phyloP scores from a whole-genome alignment of 1,140 invertebrate genomes.

The Pristionchus pacificus region DNA sequence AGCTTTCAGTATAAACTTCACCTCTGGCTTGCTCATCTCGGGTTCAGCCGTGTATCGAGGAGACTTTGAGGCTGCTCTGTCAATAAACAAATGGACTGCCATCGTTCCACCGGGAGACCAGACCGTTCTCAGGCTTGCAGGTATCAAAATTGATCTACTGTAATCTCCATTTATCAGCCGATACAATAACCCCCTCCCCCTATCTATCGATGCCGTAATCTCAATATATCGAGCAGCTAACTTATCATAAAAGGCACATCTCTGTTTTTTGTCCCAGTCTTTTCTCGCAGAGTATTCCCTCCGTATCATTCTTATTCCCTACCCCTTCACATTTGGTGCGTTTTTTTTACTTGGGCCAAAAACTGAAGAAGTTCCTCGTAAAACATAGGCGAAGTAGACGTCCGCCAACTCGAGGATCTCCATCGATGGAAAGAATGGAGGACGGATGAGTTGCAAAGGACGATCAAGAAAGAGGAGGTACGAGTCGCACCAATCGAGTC shows the following conservation, averaged over 20 bases:
- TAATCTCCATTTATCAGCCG: no score
- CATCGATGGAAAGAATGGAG: background rate
- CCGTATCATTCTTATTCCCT: no score
- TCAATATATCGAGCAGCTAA: background rate
- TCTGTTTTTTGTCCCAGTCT: no score
- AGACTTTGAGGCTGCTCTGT: background rate
- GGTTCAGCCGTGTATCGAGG: background rate
- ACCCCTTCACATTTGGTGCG: no score
- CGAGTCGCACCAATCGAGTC: background rate
- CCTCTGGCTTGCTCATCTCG: background rate
- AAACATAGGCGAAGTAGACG: background rate
- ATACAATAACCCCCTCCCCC: no score
- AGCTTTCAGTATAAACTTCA: background rate
- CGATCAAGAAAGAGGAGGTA: background rate
- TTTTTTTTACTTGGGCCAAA: no score
- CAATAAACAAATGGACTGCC: background rate
- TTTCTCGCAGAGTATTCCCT: no score
- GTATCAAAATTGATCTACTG: no score
- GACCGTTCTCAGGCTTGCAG: background rate
- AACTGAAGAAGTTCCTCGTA: no score
- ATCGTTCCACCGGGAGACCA: background rate
- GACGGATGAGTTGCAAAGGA: background rate
- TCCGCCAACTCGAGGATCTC: background rate
- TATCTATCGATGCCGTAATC: no score
- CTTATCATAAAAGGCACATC: background rate